These are phyloP conservation scores for Laticauda laticaudata DNA, from an alignment of 2,113 vertebrate genomes.

Conservation along the genomic window DNA sequence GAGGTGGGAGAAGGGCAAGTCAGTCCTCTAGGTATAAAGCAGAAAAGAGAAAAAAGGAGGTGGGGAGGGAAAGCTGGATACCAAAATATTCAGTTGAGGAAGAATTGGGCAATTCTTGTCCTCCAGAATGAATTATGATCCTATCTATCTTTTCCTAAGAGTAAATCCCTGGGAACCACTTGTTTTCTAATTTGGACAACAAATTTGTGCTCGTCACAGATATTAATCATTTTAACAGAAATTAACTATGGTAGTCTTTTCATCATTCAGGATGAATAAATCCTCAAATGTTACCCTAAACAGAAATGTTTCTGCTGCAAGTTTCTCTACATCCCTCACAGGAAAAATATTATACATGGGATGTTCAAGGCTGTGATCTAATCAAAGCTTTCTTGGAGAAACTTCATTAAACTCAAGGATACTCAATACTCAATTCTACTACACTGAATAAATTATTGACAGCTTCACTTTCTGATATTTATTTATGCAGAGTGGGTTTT, in stretches of 20 bases:
- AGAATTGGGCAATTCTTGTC: background rate
- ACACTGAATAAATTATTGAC: background rate
- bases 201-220: background rate
- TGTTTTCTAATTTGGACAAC: background rate
- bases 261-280: background rate
- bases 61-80: background rate
- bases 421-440: background rate
- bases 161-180: background rate
- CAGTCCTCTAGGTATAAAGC: background rate
- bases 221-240: background rate
- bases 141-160: background rate
- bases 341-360: background rate
- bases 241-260: background rate
- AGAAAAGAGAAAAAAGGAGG: background rate
- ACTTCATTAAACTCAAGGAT: background rate
- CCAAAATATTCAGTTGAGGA: background rate
- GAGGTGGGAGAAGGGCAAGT: background rate
- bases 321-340: background rate
- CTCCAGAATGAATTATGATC: background rate
- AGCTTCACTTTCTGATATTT: background rate
- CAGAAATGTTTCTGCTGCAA: background rate
- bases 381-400: background rate
- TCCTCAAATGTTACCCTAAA: background rate
- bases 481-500: background rate
- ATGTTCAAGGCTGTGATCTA: background rate